Conservation (phyloP, 2,113 vertebrate species). For the Struthidea cinerea region DNA sequence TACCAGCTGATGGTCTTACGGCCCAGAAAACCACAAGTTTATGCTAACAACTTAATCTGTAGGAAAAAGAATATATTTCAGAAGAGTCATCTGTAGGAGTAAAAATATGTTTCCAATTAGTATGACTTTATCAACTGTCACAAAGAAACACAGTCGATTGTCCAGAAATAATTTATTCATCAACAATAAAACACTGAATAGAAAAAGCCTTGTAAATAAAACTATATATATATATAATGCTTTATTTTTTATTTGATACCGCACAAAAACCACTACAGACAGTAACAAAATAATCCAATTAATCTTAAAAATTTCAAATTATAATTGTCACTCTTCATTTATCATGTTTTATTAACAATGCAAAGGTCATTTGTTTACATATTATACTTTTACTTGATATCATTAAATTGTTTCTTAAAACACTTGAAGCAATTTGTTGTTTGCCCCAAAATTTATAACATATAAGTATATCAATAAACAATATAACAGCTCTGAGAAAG, state of each 20-base stretch:
- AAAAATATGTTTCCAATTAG: not conserved
- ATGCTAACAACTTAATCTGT: not conserved
- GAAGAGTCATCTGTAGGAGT: not conserved
- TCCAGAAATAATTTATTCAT: slow-evolving; percentile 81
- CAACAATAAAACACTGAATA: slow-evolving; percentile 75
- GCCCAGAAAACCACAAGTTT: not conserved
- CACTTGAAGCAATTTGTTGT: slow-evolving; percentile 63
- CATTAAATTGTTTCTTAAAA: slow-evolving; percentile 68
- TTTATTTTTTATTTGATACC: slow-evolving; percentile 73
- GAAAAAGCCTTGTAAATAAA: slow-evolving; percentile 81
- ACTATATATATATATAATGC: slow-evolving; percentile 81
- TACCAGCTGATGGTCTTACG: not conserved
- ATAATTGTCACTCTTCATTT: slow-evolving; percentile 63
- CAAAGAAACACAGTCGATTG: slow-evolving; percentile 65
- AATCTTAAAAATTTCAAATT: slow-evolving; percentile 75
- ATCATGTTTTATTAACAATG: slow-evolving; percentile 59
- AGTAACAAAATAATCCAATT: slow-evolving; percentile 83
- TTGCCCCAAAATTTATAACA: slow-evolving; percentile 69
- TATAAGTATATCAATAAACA: slow-evolving; percentile 72
- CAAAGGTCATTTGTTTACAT: slow-evolving; percentile 52
- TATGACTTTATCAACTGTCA: slow-evolving; percentile 34
- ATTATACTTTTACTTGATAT: slow-evolving; percentile 55
- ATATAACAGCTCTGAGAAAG: slow-evolving; percentile 71
- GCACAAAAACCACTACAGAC: slow-evolving; percentile 81
- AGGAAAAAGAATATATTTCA: not conserved